These are phyloP conservation scores for Bostrychus sinensis DNA, from an alignment of 2,113 vertebrate genomes.

Conservation along the genomic window DNA sequence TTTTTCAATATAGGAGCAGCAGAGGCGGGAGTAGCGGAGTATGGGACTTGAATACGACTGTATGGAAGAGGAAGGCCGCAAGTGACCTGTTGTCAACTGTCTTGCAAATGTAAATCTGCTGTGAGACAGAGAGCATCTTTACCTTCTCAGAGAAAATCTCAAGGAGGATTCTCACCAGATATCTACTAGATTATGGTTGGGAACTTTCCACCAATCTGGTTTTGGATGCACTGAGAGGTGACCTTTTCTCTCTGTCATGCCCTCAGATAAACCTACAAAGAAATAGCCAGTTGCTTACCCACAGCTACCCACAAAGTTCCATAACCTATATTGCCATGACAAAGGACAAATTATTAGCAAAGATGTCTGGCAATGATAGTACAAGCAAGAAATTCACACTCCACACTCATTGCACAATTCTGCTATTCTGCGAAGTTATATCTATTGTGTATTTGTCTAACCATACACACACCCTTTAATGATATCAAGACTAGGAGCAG, in stretches of 20 bases:
- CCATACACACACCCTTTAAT: conserved; percentile 29
- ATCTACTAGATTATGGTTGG: conserved; percentile 61
- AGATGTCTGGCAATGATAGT: conserved; percentile 2
- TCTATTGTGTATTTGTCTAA: conserved; percentile 32
- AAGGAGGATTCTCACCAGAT: conserved; percentile 60
- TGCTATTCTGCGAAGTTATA: conserved; percentile 44
- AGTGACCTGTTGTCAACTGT: conserved; percentile 59
- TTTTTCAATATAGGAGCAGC: conserved; percentile 27
- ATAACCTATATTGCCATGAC: conserved; percentile 35
- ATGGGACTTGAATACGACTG: conserved; percentile 39
- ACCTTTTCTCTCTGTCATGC: conserved; percentile 31
- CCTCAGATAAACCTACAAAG: conserved; percentile 47
- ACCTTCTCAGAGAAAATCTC: conserved; percentile 57
- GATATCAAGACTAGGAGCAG: conserved; percentile 29
- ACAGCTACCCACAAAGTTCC: conserved; percentile 29
- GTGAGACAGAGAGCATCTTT: conserved; percentile 40
- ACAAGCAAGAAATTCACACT: conserved; percentile 18
- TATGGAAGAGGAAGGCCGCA: conserved; percentile 52
- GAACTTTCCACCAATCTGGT: conserved; percentile 51
- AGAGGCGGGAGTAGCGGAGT: conserved; percentile 39
- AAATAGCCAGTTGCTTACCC: conserved; percentile 52
- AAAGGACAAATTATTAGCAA: conserved; percentile 42
- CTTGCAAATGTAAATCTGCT: conserved; percentile 67
- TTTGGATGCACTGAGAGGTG: conserved; percentile 66
- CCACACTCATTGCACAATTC: conserved; percentile 51